Evolutionary conservation across 2,888 invertebrate genomes (phyloP).

Genomic region (Hypena proboscidalis): DNA sequence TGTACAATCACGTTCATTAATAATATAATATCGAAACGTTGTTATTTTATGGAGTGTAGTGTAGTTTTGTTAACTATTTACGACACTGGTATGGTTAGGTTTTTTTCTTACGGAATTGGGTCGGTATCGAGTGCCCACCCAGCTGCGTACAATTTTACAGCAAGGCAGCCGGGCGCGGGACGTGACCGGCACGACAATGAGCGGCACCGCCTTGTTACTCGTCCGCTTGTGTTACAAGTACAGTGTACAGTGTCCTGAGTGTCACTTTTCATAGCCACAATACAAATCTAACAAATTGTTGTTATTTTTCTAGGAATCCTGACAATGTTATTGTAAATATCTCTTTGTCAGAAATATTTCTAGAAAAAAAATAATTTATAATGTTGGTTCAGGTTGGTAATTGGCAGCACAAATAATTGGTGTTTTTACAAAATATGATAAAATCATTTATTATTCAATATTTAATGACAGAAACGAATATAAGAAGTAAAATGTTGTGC

Average conservation of each 20-base stretch:
- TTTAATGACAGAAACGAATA: too few species aligned
- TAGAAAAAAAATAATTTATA: too few species aligned
- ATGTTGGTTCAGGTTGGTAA: too few species aligned
- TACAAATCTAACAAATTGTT: not conserved
- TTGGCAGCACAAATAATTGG: too few species aligned
- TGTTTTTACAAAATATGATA: too few species aligned
- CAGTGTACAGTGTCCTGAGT: conserved; percentile 35
- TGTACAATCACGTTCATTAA: too few species aligned
- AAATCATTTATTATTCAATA: too few species aligned
- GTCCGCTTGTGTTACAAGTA: conserved; percentile 51
- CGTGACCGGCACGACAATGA: conserved; percentile 66
- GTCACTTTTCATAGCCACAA: conserved; percentile 23
- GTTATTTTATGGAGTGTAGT: conserved; percentile 32
- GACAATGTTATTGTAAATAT: too few species aligned
- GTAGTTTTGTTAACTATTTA: conserved; percentile 39
- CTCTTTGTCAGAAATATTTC: too few species aligned
- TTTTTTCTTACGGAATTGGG: conserved; percentile 55
- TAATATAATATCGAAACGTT: too few species aligned
- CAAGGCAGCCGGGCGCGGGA: conserved; percentile 51
- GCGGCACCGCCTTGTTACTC: conserved; percentile 49
- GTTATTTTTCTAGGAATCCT: not conserved
- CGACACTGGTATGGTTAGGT: conserved; percentile 45
- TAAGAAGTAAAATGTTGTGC: too few species aligned
- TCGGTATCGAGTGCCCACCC: conserved; percentile 51
- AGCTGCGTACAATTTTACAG: conserved; percentile 74